A percentile compares a stretch with the other conserved stretches of the same genome.
phyloP scores from a whole-genome alignment of 1,140 invertebrate genomes.

The Drosophila baimaii region DNA sequence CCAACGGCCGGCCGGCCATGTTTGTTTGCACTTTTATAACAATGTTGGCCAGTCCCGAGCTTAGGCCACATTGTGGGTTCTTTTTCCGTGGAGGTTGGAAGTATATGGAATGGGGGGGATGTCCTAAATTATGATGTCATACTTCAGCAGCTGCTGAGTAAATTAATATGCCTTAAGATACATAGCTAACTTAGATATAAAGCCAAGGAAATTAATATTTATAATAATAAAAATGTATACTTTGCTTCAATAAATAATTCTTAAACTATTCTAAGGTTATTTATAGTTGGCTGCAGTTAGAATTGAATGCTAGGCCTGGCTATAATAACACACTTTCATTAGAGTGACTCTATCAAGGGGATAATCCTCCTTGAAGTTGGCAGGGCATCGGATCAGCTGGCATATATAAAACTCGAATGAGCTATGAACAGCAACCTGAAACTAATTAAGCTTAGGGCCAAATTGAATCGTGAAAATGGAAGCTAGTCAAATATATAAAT shows the following conservation, averaged over 20 bases:
- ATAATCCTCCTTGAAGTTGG: constrained; percentile 21
- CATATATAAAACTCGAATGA: neutral
- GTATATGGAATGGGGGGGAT: constrained; percentile 12
- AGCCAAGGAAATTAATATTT: neutral
- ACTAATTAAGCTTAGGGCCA: constrained; percentile 44
- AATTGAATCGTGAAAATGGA: constrained; percentile 38
- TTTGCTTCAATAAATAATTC: neutral
- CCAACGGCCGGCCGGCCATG: constrained; percentile 43
- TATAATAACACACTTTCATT: neutral
- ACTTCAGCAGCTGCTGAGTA: constrained; percentile 13
- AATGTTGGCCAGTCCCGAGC: constrained; percentile 57
- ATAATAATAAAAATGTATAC: no score
- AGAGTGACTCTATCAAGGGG: neutral
- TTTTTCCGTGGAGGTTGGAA: neutral
- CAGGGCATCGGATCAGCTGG: constrained; percentile 3
- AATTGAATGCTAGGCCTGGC: neutral
- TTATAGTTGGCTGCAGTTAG: no score
- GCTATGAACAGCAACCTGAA: constrained; percentile 32
- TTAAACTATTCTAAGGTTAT: no score
- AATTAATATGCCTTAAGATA: neutral
- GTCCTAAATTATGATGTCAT: constrained; percentile 73
- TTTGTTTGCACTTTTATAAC: constrained; percentile 80
- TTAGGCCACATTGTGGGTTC: constrained; percentile 23
- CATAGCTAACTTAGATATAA: neutral
- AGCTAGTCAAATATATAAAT: constrained; percentile 27